phyloP scores from a whole-genome alignment of 35 echinoderm and acorn worm genomes.

The Ptychodera flava region DNA sequence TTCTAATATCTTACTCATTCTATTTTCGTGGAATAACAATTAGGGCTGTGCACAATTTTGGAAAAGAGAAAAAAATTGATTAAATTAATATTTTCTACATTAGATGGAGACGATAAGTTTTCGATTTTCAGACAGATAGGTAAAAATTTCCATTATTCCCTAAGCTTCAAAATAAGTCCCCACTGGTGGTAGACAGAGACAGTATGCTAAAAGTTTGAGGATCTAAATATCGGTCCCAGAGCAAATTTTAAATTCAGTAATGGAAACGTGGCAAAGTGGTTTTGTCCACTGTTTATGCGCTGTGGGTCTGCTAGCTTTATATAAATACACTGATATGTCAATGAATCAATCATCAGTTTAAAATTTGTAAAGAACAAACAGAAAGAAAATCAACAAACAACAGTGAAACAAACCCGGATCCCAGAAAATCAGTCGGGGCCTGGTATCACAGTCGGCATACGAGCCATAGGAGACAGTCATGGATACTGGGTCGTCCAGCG shows the following conservation, averaged over 20 bases:
- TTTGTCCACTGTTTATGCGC: background rate
- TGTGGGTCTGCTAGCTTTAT: background rate
- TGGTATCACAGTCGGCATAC: background rate
- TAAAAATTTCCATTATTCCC: no score
- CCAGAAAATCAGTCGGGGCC: background rate
- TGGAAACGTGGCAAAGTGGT: background rate
- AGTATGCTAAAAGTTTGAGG: no score
- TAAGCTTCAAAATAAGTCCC: no score
- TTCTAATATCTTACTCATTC: no score
- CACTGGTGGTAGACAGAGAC: no score
- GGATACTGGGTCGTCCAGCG: background rate
- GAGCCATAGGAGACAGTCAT: background rate
- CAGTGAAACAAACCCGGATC: background rate
- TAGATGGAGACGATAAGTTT: no score
- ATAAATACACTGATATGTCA: background rate
- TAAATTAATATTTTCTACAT: background rate
- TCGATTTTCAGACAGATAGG: no score
- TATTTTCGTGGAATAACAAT: no score
- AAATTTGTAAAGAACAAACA: no score
- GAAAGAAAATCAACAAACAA: background rate
- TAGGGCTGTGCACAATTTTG: no score
- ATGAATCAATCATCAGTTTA: background rate
- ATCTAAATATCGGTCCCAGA: background rate
- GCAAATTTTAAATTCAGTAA: background rate
- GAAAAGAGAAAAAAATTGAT: background rate